Evolutionary conservation across 2,888 invertebrate species (phyloP), one percentile per base, ranked within the genome.

Genomic region (Torymus texanus): DNA sequence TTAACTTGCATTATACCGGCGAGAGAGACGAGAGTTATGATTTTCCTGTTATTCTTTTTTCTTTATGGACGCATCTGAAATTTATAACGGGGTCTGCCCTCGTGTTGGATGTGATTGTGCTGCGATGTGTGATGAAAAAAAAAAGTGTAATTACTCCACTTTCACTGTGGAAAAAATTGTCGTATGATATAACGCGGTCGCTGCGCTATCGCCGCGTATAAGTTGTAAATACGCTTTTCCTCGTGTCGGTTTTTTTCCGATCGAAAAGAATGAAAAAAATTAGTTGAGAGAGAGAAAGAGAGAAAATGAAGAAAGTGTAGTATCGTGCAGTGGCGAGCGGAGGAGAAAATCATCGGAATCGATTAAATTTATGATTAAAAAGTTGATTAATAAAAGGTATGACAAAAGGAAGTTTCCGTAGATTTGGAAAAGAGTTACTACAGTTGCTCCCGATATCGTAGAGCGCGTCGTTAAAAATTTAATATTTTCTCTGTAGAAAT

Each of bases 131-230:
- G 56, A 63, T 8, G 41, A 5, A 41, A 14, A n/a, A 72, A 74
- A 66, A 61, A 61, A 56, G 21, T 59, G 68, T 78, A 73, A 73
- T 72, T 65, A 73, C 70, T 3, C 12, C 11, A 59, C 79, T 79
- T 79, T 79, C 79, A 59, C 79, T 58, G 70, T n/a, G 77, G 18
- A 71, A 68, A 75, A 70, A 56, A 70, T 55, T 75, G 51, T 59
- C 63, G 68, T 74, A 59, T 77, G 72, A 77, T 63, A 66, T 72
- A 77, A 72, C 77, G 50, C 16, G 8, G 41, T 50, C 41, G 41
- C 10, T 8, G 41, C 41, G 5, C 5, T 41, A 5, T 5, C 41
- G 41, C 4, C n/a, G 4, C 8, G 8, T 41, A 41, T 41, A 16
- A 24, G 41, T 56, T 73, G 5, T 50, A 56, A 16, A 16, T 13